A percentile compares a stretch with the other conserved stretches of the same genome.
phyloP scores from a whole-genome alignment of 1,140 invertebrate genomes.

The Stegodyphus mimosarum region DNA sequence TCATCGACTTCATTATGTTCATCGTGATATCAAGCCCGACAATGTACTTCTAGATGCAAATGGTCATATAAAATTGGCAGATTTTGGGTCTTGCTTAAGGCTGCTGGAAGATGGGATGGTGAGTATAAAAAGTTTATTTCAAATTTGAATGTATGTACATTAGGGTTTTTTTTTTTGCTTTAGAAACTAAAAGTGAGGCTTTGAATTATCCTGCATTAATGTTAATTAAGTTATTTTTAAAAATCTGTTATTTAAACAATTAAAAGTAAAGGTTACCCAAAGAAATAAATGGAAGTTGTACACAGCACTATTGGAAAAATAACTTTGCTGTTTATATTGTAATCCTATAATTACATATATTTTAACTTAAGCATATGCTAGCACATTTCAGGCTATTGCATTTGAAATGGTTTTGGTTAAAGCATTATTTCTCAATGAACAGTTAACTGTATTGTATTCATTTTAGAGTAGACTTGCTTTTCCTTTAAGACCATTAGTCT shows the following conservation, averaged over 20 bases:
- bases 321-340: too few species aligned
- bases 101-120: conserved; percentile 88
- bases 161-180: not conserved
- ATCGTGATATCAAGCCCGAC: conserved; percentile 98
- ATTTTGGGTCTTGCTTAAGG: conserved; percentile 97
- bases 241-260: not conserved
- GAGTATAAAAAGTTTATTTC: conserved; percentile 1
- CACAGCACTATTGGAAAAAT: too few species aligned
- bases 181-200: not conserved
- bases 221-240: too few species aligned
- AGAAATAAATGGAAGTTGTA: too few species aligned
- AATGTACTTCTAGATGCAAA: conserved; percentile 98
- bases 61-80: conserved; percentile 98
- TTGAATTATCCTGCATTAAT: not conserved
- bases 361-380: too few species aligned
- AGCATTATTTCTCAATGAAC: too few species aligned
- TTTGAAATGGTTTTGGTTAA: too few species aligned
- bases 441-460: too few species aligned
- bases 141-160: conserved; percentile 1
- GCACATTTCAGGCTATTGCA: too few species aligned
- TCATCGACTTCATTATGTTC: conserved; percentile 95
- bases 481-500: too few species aligned
- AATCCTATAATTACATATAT: too few species aligned
- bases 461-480: too few species aligned
- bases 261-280: not conserved